Evolutionary conservation across 2,113 vertebrate species (phyloP).

Genomic region (Cathartes aura): DNA sequence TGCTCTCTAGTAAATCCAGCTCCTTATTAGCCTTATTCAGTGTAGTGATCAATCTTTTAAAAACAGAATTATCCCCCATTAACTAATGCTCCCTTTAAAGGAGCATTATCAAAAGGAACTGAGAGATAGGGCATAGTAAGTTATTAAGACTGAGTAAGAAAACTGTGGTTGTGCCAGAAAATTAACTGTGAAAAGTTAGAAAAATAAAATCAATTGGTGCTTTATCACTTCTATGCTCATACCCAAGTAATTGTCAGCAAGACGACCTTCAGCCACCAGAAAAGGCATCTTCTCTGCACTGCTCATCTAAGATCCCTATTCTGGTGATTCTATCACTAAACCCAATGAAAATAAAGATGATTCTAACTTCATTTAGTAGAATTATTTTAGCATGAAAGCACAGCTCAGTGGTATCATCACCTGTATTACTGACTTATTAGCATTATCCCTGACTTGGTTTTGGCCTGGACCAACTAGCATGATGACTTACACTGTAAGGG

Average conservation of each 20-base stretch:
- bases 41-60: background rate
- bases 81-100: background rate
- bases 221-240: background rate
- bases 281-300: background rate
- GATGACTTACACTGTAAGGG: background rate
- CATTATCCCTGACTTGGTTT: background rate
- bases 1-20: background rate
- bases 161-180: background rate
- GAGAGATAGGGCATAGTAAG: background rate
- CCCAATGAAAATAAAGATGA: background rate
- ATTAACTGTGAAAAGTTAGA: background rate
- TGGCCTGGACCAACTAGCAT: background rate
- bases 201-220: background rate
- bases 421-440: background rate
- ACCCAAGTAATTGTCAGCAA: background rate
- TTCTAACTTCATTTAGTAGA: background rate
- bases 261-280: background rate
- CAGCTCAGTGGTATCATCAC: background rate
- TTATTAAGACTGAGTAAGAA: background rate
- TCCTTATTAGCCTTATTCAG: background rate
- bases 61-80: background rate
- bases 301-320: background rate
- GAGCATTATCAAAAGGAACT: background rate
- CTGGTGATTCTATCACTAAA: background rate
- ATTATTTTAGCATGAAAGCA: background rate